Conservation (phyloP, 2,797 vertebrate genomes). For the Myotis myotis region DNA sequence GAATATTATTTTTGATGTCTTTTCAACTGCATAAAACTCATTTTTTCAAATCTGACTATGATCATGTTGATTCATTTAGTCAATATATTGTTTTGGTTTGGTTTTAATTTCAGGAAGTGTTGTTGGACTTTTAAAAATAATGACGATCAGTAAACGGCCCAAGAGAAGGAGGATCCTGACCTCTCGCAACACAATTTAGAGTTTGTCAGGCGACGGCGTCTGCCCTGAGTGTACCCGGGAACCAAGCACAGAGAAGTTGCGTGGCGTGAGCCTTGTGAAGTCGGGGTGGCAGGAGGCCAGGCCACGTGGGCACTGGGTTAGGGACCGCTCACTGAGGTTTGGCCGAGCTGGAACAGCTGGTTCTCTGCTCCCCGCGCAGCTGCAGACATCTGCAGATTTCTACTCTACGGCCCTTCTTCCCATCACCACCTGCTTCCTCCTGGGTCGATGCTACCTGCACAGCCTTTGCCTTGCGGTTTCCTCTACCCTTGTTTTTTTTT, state of each 20-base stretch:
- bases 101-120: not conserved
- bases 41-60: not conserved
- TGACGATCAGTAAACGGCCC: not conserved
- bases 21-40: not conserved
- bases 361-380: not conserved
- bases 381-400: not conserved
- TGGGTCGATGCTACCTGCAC: not conserved
- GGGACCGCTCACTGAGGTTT: not conserved
- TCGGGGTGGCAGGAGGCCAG: not conserved
- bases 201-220: not conserved
- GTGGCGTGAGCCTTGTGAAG: not conserved
- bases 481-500: not conserved
- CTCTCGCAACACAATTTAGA: not conserved
- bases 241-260: not conserved
- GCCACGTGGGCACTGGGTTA: not conserved
- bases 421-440: not conserved
- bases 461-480: not conserved
- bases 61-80: not conserved
- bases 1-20: not conserved
- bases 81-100: not conserved
- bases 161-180: not conserved
- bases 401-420: rapidly evolving
- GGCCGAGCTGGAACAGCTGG: not conserved
- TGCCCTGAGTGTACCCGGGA: not conserved
- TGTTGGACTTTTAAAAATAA: not conserved